Conservation (phyloP, 2,797 vertebrate genomes). For the Trachurus trachurus region DNA sequence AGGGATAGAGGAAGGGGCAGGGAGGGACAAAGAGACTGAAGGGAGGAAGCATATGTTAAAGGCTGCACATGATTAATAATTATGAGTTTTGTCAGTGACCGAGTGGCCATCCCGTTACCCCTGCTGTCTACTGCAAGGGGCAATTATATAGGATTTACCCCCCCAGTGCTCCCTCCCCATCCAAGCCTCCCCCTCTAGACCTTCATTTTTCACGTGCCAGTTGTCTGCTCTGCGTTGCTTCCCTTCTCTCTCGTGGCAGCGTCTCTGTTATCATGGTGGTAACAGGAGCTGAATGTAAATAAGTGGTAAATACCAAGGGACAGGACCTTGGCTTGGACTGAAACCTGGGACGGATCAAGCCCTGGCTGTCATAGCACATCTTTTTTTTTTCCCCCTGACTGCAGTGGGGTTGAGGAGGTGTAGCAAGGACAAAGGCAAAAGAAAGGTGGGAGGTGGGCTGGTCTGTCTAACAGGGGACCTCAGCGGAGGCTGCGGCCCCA, state of each 20-base stretch:
- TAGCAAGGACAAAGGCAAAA: constrained; percentile 71
- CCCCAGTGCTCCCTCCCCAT: not conserved
- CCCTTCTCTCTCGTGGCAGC: not conserved
- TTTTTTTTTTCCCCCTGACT: constrained; percentile 3
- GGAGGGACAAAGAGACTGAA: constrained; percentile 24
- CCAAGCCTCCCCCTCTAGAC: constrained; percentile 10
- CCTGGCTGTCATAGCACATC: constrained; percentile 53
- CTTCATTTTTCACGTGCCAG: constrained; percentile 40
- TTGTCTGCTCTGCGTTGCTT: constrained; percentile 12
- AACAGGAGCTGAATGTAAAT: constrained; percentile 56
- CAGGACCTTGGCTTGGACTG: constrained; percentile 34
- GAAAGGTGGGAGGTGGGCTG: constrained; percentile 52
- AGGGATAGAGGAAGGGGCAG: constrained; percentile 2
- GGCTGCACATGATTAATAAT: constrained; percentile 73
- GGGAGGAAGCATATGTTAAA: constrained; percentile 69
- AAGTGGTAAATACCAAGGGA: constrained; percentile 55
- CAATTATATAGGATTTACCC: constrained; percentile 65
- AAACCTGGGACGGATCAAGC: constrained; percentile 53
- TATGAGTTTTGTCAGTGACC: constrained; percentile 67
- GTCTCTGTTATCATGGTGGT: constrained; percentile 50
- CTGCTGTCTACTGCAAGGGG: constrained; percentile 64
- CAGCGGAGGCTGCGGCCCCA: constrained; percentile 42
- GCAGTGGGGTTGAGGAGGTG: constrained; percentile 38
- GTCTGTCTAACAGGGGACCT: constrained; percentile 44
- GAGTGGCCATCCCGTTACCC: constrained; percentile 57